Conservation (phyloP, 2,888 invertebrate species). For the Diadegma fenestrale region DNA sequence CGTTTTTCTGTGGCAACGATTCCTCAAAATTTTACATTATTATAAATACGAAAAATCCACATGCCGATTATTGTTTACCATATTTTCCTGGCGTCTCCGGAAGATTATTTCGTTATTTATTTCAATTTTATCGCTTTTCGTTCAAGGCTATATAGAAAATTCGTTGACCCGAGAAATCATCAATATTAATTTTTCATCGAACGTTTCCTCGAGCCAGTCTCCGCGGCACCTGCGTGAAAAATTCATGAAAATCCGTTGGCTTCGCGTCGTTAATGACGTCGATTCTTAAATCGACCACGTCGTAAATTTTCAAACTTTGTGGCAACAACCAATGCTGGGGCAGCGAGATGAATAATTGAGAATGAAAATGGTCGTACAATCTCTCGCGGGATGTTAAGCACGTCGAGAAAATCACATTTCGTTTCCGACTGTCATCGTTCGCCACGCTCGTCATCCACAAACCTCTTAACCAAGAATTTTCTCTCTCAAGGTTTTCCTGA, state of each 20-base stretch:
- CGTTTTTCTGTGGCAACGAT: not conserved
- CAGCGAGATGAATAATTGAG: slow-evolving; percentile 34
- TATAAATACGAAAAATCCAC: not conserved
- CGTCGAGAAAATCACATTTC: slow-evolving; percentile 29
- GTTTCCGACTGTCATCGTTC: slow-evolving; percentile 38
- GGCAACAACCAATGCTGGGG: slow-evolving; percentile 16
- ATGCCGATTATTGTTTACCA: too few relatives aligned
- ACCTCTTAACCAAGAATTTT: slow-evolving; percentile 14
- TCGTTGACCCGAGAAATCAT: slow-evolving; percentile 66
- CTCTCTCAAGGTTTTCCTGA: not conserved
- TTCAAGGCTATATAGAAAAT: not conserved
- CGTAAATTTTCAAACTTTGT: slow-evolving; percentile 42
- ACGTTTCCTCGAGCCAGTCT: slow-evolving; percentile 15
- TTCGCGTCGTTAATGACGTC: slow-evolving; percentile 53
- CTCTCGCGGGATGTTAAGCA: slow-evolving; percentile 34
- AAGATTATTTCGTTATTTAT: not conserved
- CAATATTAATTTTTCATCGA: slow-evolving; percentile 73
- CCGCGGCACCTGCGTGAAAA: slow-evolving; percentile 61
- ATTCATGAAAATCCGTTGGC: slow-evolving; percentile 67
- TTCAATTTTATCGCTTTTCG: not conserved
- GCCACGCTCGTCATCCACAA: slow-evolving; percentile 18
- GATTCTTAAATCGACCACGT: slow-evolving; percentile 33
- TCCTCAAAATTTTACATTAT: not conserved
- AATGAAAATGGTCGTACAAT: slow-evolving; percentile 47
- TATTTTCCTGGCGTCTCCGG: not conserved